Percentiles rank a stretch among this genome's conserved stretches.
These are phyloP conservation scores for Sorex maritimensis DNA, from an alignment of 2,797 vertebrate genomes.

Conservation along the genomic window DNA sequence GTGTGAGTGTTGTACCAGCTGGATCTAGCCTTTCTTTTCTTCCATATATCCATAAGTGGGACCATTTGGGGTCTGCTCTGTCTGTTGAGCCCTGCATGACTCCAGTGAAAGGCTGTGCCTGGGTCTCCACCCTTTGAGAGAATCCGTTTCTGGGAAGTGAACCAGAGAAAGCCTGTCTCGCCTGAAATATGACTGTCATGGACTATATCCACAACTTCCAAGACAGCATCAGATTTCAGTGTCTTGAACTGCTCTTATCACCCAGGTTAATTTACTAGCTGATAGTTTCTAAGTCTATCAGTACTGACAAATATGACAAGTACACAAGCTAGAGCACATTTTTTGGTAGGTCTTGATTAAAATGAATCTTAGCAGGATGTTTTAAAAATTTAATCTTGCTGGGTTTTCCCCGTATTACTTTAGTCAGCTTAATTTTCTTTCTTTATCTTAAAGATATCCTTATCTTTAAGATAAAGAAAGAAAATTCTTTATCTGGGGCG, in stretches of 20 bases:
- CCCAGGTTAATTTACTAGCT: constrained; percentile 51
- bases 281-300: constrained; percentile 67
- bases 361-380: constrained; percentile 72
- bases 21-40: background rate
- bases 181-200: background rate
- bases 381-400: constrained; percentile 73
- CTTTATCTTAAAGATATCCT: constrained; percentile 38
- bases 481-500: no score
- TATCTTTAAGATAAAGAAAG: no score
- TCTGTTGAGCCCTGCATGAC: background rate
- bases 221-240: background rate
- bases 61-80: background rate
- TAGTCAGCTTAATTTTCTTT: constrained; percentile 71
- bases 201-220: constrained; percentile 54
- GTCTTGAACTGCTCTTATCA: constrained; percentile 44
- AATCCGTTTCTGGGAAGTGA: constrained; percentile 11
- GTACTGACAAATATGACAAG: constrained; percentile 70
- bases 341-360: constrained; percentile 69
- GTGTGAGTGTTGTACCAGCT: background rate
- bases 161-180: background rate
- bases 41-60: background rate
- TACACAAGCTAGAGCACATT: constrained; percentile 43
- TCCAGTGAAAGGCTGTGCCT: constrained; percentile 1
- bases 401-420: constrained; percentile 68
- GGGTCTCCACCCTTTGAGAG: constrained; percentile 1